A percentile compares a stretch with the other conserved stretches of the same genome.
phyloP scores from a whole-genome alignment of 2,113 vertebrate species.

The Melanostigma gelatinosum region DNA sequence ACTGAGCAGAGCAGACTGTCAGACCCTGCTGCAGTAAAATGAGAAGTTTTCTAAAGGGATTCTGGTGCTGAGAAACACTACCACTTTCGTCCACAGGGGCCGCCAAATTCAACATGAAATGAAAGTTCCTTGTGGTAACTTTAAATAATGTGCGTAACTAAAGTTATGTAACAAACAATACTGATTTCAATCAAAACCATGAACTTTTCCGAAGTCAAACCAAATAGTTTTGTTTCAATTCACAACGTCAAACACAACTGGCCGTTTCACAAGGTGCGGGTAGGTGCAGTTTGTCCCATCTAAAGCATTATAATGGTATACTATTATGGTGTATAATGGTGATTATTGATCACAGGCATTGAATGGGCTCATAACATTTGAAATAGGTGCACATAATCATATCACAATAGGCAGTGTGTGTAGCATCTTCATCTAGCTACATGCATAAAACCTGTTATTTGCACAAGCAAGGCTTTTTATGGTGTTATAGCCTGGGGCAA shows the following conservation, averaged over 20 bases:
- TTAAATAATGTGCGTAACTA: not conserved
- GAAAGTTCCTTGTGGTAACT: too few relatives aligned
- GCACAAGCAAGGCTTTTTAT: not conserved
- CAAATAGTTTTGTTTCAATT: not conserved
- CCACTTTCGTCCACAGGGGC: too few relatives aligned
- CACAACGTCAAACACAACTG: not conserved
- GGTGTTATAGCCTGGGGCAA: too few relatives aligned
- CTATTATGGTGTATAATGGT: too few relatives aligned
- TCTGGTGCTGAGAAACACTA: too few relatives aligned
- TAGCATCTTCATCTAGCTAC: not conserved
- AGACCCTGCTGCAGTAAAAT: too few relatives aligned
- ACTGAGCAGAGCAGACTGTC: too few relatives aligned
- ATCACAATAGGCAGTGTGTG: not conserved
- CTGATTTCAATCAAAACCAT: not conserved
- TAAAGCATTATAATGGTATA: not conserved
- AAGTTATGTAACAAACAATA: not conserved
- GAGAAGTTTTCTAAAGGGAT: too few relatives aligned
- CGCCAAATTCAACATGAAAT: too few relatives aligned
- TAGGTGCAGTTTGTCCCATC: not conserved
- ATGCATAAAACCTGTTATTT: constrained; percentile 1
- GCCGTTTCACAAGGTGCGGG: not conserved
- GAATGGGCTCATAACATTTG: too few relatives aligned
- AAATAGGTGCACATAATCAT: not conserved
- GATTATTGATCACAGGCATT: too few relatives aligned
- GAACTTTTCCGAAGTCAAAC: not conserved